Evolutionary conservation across 2,113 vertebrate genomes (phyloP).

Genomic region (Phoxinus phoxinus): DNA sequence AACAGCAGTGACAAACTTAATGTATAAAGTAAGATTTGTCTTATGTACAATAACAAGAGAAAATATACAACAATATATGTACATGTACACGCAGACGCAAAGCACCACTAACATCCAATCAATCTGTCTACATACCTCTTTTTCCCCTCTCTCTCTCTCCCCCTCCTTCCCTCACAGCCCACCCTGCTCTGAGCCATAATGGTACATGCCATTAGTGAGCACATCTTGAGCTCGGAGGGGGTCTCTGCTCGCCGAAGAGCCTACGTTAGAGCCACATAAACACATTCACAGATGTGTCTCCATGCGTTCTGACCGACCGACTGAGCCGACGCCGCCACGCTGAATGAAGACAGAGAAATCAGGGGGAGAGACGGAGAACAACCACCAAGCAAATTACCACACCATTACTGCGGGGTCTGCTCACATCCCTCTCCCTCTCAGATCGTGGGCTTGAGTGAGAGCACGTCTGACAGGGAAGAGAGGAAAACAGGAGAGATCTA

Average conservation of each 20-base stretch:
- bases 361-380: conserved; percentile 40
- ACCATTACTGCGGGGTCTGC: conserved; percentile 57
- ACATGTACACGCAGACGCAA: neutral
- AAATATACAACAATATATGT: neutral
- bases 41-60: neutral
- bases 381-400: conserved; percentile 57
- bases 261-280: conserved; percentile 79
- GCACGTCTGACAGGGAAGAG: conserved; percentile 49
- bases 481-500: conserved; percentile 60
- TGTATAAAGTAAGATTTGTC: neutral
- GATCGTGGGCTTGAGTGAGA: conserved; percentile 29
- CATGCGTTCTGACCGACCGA: conserved; percentile 69
- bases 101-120: conserved; percentile 14
- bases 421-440: conserved; percentile 56
- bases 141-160: conserved; percentile 42
- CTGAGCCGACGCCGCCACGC: conserved; percentile 53
- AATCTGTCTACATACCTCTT: conserved; percentile 52
- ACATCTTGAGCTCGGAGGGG: conserved; percentile 75
- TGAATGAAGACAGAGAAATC: conserved; percentile 55
- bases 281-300: conserved; percentile 81
- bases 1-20: neutral
- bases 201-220: conserved; percentile 87
- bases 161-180: conserved; percentile 72
- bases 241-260: conserved; percentile 77
- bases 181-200: conserved; percentile 80